Conservation (phyloP, 37 sponge, comb jelly and placozoan species). For the Hexactinellida sp. region DNA sequence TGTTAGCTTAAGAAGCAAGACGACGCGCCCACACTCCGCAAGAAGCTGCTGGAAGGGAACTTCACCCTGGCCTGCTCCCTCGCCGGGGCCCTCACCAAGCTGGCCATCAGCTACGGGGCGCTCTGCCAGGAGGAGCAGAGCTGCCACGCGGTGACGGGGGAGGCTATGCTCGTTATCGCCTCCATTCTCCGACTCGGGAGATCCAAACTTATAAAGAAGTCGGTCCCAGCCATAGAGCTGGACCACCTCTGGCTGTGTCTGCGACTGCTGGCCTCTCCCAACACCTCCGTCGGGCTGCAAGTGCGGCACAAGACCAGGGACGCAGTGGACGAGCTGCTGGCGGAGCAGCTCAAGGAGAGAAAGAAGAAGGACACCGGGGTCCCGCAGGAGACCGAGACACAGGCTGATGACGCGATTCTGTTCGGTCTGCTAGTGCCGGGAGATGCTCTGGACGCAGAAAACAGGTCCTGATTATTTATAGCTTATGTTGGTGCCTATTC, state of each 20-base stretch:
- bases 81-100: conserved; percentile 81
- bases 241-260: conserved; percentile 7
- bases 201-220: conserved; percentile 81
- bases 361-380: background rate
- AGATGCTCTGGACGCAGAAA: conserved; percentile 29
- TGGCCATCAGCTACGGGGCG: conserved; percentile 52
- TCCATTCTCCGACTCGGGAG: conserved; percentile 82
- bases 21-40: conserved; percentile 57
- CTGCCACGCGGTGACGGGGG: conserved; percentile 64
- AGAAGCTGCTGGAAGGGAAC: conserved; percentile 78
- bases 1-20: conserved; percentile 8
- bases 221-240: conserved; percentile 18
- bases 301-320: background rate
- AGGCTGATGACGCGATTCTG: conserved; percentile 70
- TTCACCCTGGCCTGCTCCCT: conserved; percentile 87
- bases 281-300: background rate
- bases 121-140: conserved; percentile 39
- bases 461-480: background rate
- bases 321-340: background rate
- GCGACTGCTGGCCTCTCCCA: background rate
- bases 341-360: background rate
- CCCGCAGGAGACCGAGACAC: conserved; percentile 15
- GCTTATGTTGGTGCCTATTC: background rate
- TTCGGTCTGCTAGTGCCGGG: conserved; percentile 48
- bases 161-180: conserved; percentile 87